Conservation (phyloP, 2,888 invertebrate genomes). For the Eutolmus rufibarbis region DNA sequence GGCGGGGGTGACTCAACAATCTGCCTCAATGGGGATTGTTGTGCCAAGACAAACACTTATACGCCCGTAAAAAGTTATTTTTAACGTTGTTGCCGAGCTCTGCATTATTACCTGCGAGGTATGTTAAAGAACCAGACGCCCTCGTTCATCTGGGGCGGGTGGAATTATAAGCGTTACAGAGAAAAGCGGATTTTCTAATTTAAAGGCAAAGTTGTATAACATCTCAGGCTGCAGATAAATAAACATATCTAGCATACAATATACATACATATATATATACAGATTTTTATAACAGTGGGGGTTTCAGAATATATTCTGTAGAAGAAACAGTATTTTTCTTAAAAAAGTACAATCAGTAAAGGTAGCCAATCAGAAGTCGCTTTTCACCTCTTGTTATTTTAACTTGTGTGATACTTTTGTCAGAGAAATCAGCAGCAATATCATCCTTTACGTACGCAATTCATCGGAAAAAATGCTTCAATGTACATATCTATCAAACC, state of each 20-base stretch:
- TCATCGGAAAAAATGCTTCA: too few relatives aligned
- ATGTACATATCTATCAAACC: too few relatives aligned
- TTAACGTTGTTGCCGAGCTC: background rate
- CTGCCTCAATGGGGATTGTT: background rate
- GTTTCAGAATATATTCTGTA: too few relatives aligned
- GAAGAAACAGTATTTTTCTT: too few relatives aligned
- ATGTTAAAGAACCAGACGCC: background rate
- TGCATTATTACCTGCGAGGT: background rate
- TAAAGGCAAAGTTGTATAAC: background rate
- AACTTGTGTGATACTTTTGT: too few relatives aligned
- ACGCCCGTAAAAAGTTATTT: background rate
- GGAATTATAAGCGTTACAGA: background rate
- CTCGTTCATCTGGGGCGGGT: background rate
- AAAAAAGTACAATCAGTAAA: too few relatives aligned
- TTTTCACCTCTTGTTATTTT: too few relatives aligned
- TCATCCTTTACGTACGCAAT: too few relatives aligned
- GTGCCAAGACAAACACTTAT: background rate
- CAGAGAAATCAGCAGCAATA: too few relatives aligned
- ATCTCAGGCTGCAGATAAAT: background rate
- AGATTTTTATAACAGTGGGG: too few relatives aligned
- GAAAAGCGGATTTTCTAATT: background rate
- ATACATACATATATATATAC: too few relatives aligned
- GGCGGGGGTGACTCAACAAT: background rate
- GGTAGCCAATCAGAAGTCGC: too few relatives aligned
- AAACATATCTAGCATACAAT: background rate